Percentiles rank a stretch among this genome's conserved stretches.
Evolutionary conservation across 2,113 vertebrate genomes (phyloP).

Genomic region (Rhea pennata): DNA sequence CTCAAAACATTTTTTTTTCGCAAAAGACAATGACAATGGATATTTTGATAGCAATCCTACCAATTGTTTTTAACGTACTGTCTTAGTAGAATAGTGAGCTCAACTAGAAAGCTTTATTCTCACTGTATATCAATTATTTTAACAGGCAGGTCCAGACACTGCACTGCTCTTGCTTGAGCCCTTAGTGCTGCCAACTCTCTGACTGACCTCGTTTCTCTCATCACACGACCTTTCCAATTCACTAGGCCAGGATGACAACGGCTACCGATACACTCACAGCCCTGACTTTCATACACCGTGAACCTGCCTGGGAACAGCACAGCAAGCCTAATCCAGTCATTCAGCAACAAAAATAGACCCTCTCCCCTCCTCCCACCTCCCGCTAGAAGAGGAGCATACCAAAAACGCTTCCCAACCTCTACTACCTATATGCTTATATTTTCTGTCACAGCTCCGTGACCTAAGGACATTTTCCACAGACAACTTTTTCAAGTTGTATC

Average conservation of each 20-base stretch:
- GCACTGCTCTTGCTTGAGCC: not conserved
- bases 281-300: not conserved
- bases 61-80: not conserved
- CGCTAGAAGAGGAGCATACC: not conserved
- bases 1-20: not conserved
- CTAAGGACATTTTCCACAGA: not conserved
- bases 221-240: not conserved
- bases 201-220: slow-evolving; percentile 5
- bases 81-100: not conserved
- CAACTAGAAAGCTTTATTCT: not conserved
- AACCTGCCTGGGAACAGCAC: not conserved
- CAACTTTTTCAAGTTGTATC: not conserved
- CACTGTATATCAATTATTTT: not conserved
- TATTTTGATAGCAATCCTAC: not conserved
- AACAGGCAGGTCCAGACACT: not conserved
- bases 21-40: not conserved
- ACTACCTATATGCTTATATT: not conserved
- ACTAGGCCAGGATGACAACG: not conserved
- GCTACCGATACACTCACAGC: not conserved
- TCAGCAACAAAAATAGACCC: not conserved
- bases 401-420: not conserved
- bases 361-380: rapidly evolving
- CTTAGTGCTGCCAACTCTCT: not conserved
- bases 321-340: not conserved
- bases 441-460: not conserved